These are phyloP conservation scores for Tetranychus piercei DNA, from an alignment of 2,888 invertebrate species.

Conservation along the genomic window DNA sequence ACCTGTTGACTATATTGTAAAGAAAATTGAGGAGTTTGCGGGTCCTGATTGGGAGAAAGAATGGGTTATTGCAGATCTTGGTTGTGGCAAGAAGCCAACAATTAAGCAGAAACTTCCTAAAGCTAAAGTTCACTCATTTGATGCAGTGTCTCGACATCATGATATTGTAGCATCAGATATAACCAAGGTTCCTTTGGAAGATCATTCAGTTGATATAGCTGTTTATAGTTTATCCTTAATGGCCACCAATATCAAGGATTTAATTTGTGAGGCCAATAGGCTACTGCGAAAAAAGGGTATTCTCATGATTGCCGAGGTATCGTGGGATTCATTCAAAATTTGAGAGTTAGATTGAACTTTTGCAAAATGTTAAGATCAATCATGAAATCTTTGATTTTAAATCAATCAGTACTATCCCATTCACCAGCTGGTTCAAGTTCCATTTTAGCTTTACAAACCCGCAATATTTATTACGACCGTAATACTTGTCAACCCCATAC, in stretches of 20 bases:
- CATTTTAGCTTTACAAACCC: not conserved
- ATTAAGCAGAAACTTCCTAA: slow-evolving; percentile 16
- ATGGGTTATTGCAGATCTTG: slow-evolving; percentile 19
- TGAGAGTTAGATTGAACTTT: too few relatives aligned
- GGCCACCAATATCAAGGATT: slow-evolving; percentile 17
- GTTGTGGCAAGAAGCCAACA: slow-evolving; percentile 18
- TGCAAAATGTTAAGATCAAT: too few relatives aligned
- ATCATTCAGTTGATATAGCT: not conserved
- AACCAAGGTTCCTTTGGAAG: slow-evolving; percentile 15
- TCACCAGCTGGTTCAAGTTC: not conserved
- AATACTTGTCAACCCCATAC: slow-evolving; percentile 13
- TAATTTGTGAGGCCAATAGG: slow-evolving; percentile 20
- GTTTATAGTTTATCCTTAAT: slow-evolving; percentile 21
- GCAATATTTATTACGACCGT: slow-evolving; percentile 18
- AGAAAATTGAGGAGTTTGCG: not conserved
- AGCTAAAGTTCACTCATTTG: slow-evolving; percentile 21
- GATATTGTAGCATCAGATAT: slow-evolving; percentile 18
- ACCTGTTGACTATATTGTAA: slow-evolving; percentile 13
- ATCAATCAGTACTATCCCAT: too few relatives aligned
- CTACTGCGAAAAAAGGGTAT: slow-evolving; percentile 14
- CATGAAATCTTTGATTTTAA: too few relatives aligned
- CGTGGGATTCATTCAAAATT: too few relatives aligned
- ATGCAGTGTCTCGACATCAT: slow-evolving; percentile 14
- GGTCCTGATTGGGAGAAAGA: slow-evolving; percentile 3
- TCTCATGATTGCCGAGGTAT: slow-evolving; percentile 21